phyloP scores from a whole-genome alignment of 1,140 invertebrate species.

The Apocrypta bakeri region DNA sequence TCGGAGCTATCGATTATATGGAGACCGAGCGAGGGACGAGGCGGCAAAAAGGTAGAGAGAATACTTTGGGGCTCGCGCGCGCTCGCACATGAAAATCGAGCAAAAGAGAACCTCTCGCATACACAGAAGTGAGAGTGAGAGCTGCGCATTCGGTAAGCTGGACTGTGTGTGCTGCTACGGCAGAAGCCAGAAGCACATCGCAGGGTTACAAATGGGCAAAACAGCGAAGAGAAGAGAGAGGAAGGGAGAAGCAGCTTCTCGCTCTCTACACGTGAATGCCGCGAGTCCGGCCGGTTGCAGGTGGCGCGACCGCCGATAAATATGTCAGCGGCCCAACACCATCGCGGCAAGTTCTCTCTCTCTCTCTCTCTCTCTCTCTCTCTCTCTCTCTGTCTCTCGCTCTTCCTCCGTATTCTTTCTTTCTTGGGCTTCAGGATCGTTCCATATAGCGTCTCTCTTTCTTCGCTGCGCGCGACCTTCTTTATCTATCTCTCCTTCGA shows the following conservation, averaged over 20 bases:
- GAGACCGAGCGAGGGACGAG: neutral
- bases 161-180: constrained; percentile 49
- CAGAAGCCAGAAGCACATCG: constrained; percentile 9
- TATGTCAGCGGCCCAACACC: constrained; percentile 71
- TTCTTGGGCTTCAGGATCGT: neutral
- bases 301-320: constrained; percentile 71
- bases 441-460: constrained; percentile 32
- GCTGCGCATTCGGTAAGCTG: constrained; percentile 52
- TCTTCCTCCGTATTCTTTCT: constrained; percentile 52
- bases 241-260: constrained; percentile 37
- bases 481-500: constrained; percentile 31
- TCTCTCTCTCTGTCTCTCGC: constrained; percentile 55
- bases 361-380: constrained; percentile 53
- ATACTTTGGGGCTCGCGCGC: too few species aligned
- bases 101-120: neutral
- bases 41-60: neutral
- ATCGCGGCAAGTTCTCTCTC: constrained; percentile 11
- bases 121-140: neutral
- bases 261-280: constrained; percentile 63
- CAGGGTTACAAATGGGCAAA: constrained; percentile 62
- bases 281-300: constrained; percentile 66
- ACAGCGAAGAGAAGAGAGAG: constrained; percentile 52
- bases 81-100: neutral
- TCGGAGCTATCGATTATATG: neutral
- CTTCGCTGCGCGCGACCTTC: constrained; percentile 45